phyloP scores from a whole-genome alignment of 2,113 vertebrate genomes.

The Daubentonia madagascariensis region DNA sequence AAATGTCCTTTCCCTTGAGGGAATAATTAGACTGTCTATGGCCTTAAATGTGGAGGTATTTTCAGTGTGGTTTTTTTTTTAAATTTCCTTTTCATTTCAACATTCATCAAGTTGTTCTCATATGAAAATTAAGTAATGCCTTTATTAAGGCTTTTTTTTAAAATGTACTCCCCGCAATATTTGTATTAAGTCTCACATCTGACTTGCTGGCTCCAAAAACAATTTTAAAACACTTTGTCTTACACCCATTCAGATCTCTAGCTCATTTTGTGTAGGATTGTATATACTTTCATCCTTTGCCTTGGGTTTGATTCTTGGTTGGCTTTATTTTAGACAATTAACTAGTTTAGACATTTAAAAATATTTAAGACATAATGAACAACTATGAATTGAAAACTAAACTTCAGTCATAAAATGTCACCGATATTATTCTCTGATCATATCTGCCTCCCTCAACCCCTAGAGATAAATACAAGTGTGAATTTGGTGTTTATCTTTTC shows the following conservation, averaged over 20 bases:
- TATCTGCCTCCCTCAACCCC: neutral
- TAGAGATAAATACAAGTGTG: neutral
- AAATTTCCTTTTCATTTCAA: neutral
- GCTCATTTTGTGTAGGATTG: neutral
- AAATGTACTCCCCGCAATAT: rapidly evolving
- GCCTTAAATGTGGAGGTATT: neutral
- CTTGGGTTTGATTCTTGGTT: neutral
- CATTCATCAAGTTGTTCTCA: neutral
- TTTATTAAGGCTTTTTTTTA: neutral
- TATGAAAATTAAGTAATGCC: neutral
- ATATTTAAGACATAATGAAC: neutral
- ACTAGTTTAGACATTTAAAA: neutral
- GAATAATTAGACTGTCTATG: neutral
- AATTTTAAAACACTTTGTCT: neutral
- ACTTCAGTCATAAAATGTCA: neutral
- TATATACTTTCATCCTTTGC: neutral
- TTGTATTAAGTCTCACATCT: neutral
- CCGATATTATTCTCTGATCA: neutral
- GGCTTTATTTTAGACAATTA: neutral
- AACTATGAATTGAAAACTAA: neutral
- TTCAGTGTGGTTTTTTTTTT: neutral
- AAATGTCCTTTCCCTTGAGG: neutral
- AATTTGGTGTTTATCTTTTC: neutral
- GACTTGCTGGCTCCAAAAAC: conserved; percentile 13
- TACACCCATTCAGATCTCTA: neutral